These are phyloP conservation scores for Novumbra hubbsi DNA, from an alignment of 2,797 vertebrate genomes.

Conservation along the genomic window DNA sequence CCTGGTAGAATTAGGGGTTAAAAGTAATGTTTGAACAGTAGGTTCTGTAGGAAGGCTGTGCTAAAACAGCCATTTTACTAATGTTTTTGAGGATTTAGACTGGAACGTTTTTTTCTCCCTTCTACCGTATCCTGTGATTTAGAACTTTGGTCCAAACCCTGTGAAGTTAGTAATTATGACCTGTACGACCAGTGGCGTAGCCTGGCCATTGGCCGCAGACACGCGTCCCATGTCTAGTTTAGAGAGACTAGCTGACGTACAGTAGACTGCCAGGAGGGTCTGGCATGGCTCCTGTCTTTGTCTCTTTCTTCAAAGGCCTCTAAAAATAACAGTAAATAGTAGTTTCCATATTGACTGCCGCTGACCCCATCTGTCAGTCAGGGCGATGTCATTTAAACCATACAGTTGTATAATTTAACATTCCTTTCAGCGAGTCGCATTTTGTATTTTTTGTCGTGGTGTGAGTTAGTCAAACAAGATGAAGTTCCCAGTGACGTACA, in stretches of 20 bases:
- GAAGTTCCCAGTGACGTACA: not conserved
- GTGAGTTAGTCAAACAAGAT: not conserved
- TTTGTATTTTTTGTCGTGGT: not conserved
- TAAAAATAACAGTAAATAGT: slow-evolving; percentile 11
- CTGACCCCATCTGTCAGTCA: not conserved
- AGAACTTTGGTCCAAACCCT: not conserved
- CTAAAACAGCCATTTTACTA: not conserved
- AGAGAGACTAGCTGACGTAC: slow-evolving; percentile 40
- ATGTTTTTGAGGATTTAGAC: not conserved
- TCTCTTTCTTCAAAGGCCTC: slow-evolving; percentile 13
- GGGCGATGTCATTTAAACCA: slow-evolving; percentile 3
- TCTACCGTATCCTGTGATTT: not conserved
- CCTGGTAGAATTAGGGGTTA: too few relatives aligned
- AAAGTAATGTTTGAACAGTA: too few relatives aligned
- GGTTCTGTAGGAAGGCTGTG: not conserved
- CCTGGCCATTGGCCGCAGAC: slow-evolving; percentile 18
- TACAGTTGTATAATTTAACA: slow-evolving; percentile 1
- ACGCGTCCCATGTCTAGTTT: slow-evolving; percentile 37
- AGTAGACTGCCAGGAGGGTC: slow-evolving; percentile 34
- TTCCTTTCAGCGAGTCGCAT: slow-evolving; percentile 13
- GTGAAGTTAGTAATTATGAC: not conserved
- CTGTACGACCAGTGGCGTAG: slow-evolving; percentile 1
- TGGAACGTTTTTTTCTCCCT: not conserved
- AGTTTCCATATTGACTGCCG: not conserved
- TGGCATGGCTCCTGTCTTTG: slow-evolving; percentile 14